Percentiles rank a stretch among this genome's conserved stretches.
phyloP scores from a whole-genome alignment of 2,113 vertebrate species.

The Ochotona curzoniae region DNA sequence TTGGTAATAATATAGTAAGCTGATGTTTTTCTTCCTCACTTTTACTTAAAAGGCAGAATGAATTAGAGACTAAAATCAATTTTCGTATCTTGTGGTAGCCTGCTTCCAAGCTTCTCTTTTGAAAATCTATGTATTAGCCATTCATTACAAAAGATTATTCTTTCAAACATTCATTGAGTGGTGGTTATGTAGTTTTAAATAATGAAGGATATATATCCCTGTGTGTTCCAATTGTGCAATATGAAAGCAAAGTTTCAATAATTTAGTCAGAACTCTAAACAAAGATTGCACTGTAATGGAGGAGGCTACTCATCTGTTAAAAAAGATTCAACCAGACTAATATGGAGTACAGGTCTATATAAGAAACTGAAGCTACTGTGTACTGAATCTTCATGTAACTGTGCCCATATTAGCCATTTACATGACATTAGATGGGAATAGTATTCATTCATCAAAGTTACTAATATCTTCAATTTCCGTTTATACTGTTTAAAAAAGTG shows the following conservation, averaged over 20 bases:
- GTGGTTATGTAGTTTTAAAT: background rate
- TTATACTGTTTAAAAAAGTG: conserved; percentile 60
- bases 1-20: conserved; percentile 71
- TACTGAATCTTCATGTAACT: conserved; percentile 31
- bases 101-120: background rate
- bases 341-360: background rate
- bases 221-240: background rate
- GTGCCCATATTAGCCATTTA: background rate
- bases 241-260: background rate
- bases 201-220: background rate
- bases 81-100: background rate
- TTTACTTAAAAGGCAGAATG: conserved; percentile 56
- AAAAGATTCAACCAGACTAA: conserved; percentile 4
- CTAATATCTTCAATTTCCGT: conserved; percentile 58
- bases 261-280: conserved; percentile 10
- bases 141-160: background rate
- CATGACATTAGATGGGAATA: conserved; percentile 48
- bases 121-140: background rate
- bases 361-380: conserved; percentile 13
- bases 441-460: conserved; percentile 69
- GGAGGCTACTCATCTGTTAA: background rate
- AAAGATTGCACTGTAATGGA: conserved; percentile 42
- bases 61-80: background rate
- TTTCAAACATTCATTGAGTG: background rate
- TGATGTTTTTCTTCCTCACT: conserved; percentile 68